A percentile compares a stretch with the other conserved stretches of the same genome.
Conservation (phyloP, 2,113 vertebrate genomes). For the Capreolus pygargus region DNA sequence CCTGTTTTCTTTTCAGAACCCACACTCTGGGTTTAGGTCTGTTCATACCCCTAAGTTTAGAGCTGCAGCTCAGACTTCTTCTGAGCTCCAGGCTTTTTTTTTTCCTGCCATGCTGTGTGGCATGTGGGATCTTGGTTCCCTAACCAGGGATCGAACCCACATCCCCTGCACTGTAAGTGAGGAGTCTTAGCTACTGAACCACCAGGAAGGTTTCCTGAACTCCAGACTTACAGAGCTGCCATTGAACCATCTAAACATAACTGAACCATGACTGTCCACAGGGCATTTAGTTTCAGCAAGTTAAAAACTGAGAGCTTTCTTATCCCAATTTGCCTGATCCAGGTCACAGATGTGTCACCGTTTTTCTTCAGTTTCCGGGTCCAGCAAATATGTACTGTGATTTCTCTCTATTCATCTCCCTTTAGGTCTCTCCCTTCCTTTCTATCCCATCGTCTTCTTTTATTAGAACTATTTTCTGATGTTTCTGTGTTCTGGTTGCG, state of each 20-base stretch:
- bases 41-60: not conserved
- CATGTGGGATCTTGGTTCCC: not conserved
- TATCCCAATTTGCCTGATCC: not conserved
- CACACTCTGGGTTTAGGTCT: not conserved
- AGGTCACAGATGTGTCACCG: not conserved
- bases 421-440: not conserved
- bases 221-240: not conserved
- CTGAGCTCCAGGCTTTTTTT: not conserved
- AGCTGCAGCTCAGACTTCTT: not conserved
- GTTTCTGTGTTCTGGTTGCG: not conserved
- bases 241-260: accelerated
- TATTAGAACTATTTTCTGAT: not conserved
- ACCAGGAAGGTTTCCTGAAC: not conserved
- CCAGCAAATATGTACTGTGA: not conserved
- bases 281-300: not conserved
- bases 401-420: not conserved
- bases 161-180: not conserved
- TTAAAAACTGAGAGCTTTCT: not conserved
- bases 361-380: not conserved
- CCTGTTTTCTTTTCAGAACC: not conserved
- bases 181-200: not conserved
- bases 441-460: not conserved
- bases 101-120: not conserved
- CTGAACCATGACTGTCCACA: not conserved
- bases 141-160: not conserved